Conservation (phyloP, 2,888 invertebrate genomes). For the Cephus nigrinus region DNA sequence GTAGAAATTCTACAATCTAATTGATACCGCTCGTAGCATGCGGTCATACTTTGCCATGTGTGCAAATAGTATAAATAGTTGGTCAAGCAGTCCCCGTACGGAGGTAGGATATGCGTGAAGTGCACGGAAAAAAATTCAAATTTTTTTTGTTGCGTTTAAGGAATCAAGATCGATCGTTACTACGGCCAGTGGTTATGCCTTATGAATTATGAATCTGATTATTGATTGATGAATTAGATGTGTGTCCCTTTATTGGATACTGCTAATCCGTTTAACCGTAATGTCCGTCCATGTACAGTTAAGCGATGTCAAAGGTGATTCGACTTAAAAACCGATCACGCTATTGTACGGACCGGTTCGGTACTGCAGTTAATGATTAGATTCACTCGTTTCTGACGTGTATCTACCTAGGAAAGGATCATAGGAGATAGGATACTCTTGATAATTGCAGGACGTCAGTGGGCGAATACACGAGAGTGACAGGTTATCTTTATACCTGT, state of each 20-base stretch:
- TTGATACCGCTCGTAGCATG: slow-evolving; percentile 38
- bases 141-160: neutral
- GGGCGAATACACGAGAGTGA: slow-evolving; percentile 33
- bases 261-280: neutral
- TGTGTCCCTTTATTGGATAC: neutral
- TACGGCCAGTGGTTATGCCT: neutral
- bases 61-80: neutral
- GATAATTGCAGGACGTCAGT: slow-evolving; percentile 39
- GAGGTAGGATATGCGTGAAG: neutral
- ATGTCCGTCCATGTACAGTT: neutral
- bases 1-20: slow-evolving; percentile 58
- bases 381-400: slow-evolving; percentile 23
- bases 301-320: slow-evolving; percentile 13
- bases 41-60: neutral
- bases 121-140: neutral
- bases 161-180: neutral
- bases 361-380: slow-evolving; percentile 19
- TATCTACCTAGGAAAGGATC: slow-evolving; percentile 29
- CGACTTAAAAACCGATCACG: slow-evolving; percentile 28
- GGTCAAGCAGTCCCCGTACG: neutral
- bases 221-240: neutral
- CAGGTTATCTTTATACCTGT: slow-evolving; percentile 36
- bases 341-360: slow-evolving; percentile 37
- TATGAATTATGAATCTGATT: neutral
- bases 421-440: slow-evolving; percentile 36